These are phyloP conservation scores for Parnassius mnemosyne DNA, from an alignment of 2,888 invertebrate species.

Conservation along the genomic window DNA sequence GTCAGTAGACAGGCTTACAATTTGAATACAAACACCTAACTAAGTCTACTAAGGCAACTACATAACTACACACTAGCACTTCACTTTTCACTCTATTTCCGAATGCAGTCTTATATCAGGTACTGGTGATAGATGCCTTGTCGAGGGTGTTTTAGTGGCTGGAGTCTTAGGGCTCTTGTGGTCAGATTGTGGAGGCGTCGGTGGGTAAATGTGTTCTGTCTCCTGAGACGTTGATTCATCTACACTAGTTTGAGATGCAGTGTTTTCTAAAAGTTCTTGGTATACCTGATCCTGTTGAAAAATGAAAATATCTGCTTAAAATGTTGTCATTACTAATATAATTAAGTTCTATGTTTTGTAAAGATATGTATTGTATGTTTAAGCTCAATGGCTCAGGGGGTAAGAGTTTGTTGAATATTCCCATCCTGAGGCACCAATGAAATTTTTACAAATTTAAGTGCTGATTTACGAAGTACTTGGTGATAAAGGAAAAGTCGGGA, in stretches of 20 bases:
- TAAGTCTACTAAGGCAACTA: constrained; percentile 4
- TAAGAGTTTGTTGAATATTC: no score
- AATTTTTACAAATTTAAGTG: no score
- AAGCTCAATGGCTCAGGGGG: no score
- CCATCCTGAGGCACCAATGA: no score
- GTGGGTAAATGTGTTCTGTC: constrained; percentile 60
- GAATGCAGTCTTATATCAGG: constrained; percentile 41
- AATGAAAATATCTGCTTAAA: not conserved
- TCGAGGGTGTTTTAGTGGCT: constrained; percentile 59
- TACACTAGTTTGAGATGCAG: constrained; percentile 36
- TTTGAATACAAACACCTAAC: not conserved
- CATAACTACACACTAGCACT: constrained; percentile 1
- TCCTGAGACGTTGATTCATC: constrained; percentile 43
- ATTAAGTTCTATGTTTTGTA: no score
- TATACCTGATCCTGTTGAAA: constrained; percentile 60
- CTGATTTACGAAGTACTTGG: no score
- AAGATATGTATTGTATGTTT: no score
- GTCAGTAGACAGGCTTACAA: constrained; percentile 1
- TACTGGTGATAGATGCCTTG: constrained; percentile 40
- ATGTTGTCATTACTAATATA: no score
- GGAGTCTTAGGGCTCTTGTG: constrained; percentile 71
- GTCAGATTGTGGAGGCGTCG: constrained; percentile 70
- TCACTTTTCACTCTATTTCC: constrained; percentile 28
- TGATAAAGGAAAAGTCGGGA: no score
- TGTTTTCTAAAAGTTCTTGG: constrained; percentile 49